Conservation (phyloP, 2,888 invertebrate genomes). For the Rhagophthalmus giganteus region DNA sequence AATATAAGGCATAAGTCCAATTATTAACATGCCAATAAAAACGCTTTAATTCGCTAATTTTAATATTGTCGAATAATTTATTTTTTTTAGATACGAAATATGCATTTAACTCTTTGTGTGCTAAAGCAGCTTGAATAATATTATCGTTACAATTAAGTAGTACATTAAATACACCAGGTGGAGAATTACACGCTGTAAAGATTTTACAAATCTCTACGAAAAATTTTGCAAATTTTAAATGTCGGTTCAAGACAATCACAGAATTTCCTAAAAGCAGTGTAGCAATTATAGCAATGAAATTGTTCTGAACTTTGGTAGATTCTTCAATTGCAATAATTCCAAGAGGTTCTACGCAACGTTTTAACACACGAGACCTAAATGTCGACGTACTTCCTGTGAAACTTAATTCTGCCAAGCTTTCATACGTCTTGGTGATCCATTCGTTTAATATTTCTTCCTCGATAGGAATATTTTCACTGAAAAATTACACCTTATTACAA, state of each 20-base stretch:
- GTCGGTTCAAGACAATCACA: conserved; percentile 40
- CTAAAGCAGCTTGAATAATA: conserved; percentile 10
- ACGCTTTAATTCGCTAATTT: not conserved
- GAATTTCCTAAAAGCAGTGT: conserved; percentile 47
- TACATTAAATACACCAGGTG: conserved; percentile 29
- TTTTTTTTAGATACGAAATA: not conserved
- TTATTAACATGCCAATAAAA: too few relatives aligned
- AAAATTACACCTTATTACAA: too few relatives aligned
- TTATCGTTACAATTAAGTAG: conserved; percentile 14
- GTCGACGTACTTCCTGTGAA: conserved; percentile 7
- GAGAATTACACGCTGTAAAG: conserved; percentile 36
- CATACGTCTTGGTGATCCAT: conserved; percentile 36
- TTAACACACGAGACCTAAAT: conserved; percentile 33
- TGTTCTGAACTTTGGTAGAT: conserved; percentile 10
- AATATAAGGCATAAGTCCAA: conserved; percentile 32
- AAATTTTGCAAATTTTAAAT: conserved; percentile 24
- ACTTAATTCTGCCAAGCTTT: conserved; percentile 25
- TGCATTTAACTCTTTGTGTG: conserved; percentile 23
- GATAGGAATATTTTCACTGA: conserved; percentile 10
- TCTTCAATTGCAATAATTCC: conserved; percentile 44
- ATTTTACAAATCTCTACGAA: conserved; percentile 35
- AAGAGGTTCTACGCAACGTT: conserved; percentile 36
- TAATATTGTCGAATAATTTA: not conserved
- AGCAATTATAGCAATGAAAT: conserved; percentile 37
- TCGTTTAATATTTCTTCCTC: conserved; percentile 27